These are phyloP conservation scores for Stomatorhinus walkeri DNA, from an alignment of 2,797 vertebrate species.

Conservation along the genomic window DNA sequence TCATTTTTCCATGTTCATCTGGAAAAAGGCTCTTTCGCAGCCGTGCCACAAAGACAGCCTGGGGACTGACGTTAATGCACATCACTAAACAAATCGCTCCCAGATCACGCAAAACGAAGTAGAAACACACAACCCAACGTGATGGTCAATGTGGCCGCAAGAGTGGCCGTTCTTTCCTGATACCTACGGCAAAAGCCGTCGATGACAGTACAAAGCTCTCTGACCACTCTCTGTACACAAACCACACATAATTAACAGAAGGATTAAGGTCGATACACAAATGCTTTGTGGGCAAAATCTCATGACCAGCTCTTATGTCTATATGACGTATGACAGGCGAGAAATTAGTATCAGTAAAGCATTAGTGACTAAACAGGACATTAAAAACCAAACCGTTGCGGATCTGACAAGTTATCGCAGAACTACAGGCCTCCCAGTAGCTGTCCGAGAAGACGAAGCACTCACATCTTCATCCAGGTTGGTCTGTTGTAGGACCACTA, in stretches of 20 bases:
- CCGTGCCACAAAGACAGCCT: background rate
- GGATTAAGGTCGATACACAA: background rate
- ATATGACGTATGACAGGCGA: background rate
- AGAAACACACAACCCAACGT: background rate
- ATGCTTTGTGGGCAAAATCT: background rate
- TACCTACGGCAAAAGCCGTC: background rate
- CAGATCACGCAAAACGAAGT: background rate
- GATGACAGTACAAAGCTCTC: background rate
- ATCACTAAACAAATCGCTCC: background rate
- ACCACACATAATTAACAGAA: no score
- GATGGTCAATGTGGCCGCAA: background rate
- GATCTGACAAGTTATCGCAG: background rate
- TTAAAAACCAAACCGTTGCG: background rate
- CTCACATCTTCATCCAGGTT: conserved; percentile 91
- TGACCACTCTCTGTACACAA: background rate
- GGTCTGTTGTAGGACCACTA: conserved; percentile 85
- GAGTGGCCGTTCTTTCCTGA: background rate
- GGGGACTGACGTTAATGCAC: background rate
- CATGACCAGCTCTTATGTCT: background rate
- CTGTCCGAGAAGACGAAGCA: background rate
- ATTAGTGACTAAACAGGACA: background rate
- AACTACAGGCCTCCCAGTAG: background rate
- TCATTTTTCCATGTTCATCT: background rate
- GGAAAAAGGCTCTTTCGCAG: background rate
- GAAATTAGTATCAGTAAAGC: background rate